A percentile compares a stretch with the other conserved stretches of the same genome.
Evolutionary conservation across 2,888 invertebrate genomes (phyloP).

Genomic region (Clitarchus hookeri): DNA sequence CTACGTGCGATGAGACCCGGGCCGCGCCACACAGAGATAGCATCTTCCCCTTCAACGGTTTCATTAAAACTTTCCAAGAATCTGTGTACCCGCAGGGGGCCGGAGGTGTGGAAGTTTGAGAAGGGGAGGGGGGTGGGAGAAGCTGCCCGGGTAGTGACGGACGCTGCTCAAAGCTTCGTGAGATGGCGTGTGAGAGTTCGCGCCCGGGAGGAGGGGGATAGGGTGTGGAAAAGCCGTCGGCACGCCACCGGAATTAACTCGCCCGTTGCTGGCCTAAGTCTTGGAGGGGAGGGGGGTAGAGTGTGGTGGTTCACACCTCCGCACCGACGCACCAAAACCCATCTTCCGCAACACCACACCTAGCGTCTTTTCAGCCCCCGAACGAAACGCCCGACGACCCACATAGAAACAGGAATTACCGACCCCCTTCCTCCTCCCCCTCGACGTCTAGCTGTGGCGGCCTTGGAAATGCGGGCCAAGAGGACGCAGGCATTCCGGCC

Average conservation of each 20-base stretch:
- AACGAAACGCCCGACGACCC: not conserved
- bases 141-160: not conserved
- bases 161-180: not conserved
- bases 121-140: not conserved
- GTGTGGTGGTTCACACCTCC: not conserved
- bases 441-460: not conserved
- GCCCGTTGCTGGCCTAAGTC: not conserved
- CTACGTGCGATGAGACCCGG: not conserved
- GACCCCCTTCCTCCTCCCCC: not conserved
- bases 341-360: not conserved
- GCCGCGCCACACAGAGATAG: not conserved
- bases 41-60: slow-evolving; percentile 14
- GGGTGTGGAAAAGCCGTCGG: no score
- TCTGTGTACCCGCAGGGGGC: not conserved
- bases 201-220: not conserved
- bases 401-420: slow-evolving; percentile 7
- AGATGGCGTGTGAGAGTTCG: not conserved
- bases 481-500: not conserved
- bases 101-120: not conserved
- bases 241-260: not conserved
- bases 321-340: not conserved
- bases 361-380: not conserved
- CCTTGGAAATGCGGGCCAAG: not conserved
- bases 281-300: not conserved
- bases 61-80: slow-evolving; percentile 9